Evolutionary conservation across 2,113 vertebrate genomes (phyloP).

Genomic region (Myotis lucifugus): DNA sequence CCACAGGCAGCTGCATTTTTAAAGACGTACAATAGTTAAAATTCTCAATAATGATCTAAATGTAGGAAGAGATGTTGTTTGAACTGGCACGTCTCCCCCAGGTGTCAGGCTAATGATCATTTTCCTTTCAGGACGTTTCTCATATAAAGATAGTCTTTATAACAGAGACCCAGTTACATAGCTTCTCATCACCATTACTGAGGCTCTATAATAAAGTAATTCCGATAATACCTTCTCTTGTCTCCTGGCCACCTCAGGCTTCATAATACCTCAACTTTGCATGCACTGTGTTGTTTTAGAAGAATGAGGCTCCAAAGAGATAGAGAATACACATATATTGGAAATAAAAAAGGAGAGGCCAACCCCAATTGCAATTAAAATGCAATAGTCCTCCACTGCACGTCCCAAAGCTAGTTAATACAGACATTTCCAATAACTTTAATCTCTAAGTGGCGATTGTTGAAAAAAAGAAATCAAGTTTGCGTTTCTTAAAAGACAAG

Average conservation of each 20-base stretch:
- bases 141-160: conserved; percentile 52
- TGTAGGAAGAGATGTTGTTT: conserved; percentile 29
- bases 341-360: conserved; percentile 28
- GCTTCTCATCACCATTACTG: conserved; percentile 12
- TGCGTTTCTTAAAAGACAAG: conserved; percentile 89
- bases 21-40: background rate
- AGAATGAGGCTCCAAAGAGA: background rate
- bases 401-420: conserved; percentile 62
- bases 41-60: background rate
- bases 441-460: conserved; percentile 84
- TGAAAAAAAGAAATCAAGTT: conserved; percentile 79
- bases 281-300: conserved; percentile 56
- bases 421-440: conserved; percentile 76
- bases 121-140: conserved; percentile 62
- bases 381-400: background rate
- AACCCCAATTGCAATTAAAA: conserved; percentile 53
- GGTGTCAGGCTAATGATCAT: conserved; percentile 61
- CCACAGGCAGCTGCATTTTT: background rate
- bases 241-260: background rate
- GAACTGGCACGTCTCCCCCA: conserved; percentile 21
- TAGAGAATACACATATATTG: background rate
- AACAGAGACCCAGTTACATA: conserved; percentile 25
- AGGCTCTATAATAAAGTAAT: conserved; percentile 53
- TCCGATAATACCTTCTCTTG: conserved; percentile 35
- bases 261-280: conserved; percentile 23